phyloP scores from a whole-genome alignment of 2,113 vertebrate genomes.

The Geococcyx californianus region DNA sequence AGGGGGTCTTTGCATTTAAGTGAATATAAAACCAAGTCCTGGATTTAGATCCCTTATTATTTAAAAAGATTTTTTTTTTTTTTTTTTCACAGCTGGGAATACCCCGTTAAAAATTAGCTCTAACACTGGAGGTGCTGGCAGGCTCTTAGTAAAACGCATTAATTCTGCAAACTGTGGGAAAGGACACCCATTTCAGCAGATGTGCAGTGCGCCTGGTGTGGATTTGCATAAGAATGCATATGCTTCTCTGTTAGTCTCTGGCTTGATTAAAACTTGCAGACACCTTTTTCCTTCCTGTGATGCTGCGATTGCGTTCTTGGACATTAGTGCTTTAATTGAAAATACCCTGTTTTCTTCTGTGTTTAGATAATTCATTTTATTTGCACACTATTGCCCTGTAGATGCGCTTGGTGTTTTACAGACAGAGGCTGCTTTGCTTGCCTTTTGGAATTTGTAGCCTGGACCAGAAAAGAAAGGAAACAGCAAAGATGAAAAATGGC shows the following conservation, averaged over 20 bases:
- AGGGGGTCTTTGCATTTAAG: conserved; percentile 1
- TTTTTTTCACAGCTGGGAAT: background rate
- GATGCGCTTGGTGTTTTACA: background rate
- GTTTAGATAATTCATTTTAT: background rate
- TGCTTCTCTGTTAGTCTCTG: conserved; percentile 26
- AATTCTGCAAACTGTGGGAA: conserved; percentile 62
- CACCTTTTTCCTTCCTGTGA: conserved; percentile 13
- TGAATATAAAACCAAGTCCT: conserved; percentile 16
- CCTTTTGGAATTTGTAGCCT: background rate
- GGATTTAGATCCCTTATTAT: conserved; percentile 13
- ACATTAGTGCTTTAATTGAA: conserved; percentile 11
- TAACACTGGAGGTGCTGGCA: conserved; percentile 1
- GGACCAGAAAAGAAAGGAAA: background rate
- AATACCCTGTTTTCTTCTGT: background rate
- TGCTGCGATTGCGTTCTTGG: conserved; percentile 1
- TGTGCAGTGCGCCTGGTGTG: background rate
- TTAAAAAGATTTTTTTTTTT: background rate
- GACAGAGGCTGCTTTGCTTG: background rate
- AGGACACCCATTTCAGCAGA: conserved; percentile 46
- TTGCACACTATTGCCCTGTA: background rate
- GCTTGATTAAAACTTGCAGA: conserved; percentile 44
- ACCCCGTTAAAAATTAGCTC: conserved; percentile 28
- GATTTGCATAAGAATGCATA: conserved; percentile 61
- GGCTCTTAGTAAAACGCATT: conserved; percentile 52
- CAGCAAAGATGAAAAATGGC: background rate